phyloP scores from a whole-genome alignment of 2,888 invertebrate species.

The Andrena hattorfiana region DNA sequence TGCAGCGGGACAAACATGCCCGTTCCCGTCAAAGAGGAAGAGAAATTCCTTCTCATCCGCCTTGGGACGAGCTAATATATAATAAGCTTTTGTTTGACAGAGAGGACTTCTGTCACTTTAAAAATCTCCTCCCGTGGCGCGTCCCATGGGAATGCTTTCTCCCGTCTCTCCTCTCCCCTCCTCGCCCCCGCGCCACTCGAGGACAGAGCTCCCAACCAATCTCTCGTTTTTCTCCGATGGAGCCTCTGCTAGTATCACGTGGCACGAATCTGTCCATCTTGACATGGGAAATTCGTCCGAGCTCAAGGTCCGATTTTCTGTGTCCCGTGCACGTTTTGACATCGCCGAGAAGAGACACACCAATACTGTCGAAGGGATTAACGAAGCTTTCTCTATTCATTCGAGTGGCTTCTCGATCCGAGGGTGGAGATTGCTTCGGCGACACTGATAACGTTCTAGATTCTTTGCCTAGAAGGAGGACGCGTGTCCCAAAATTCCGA shows the following conservation, averaged over 20 bases:
- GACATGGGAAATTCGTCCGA: slow-evolving; percentile 66
- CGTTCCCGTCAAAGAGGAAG: background rate
- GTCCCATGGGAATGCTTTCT: slow-evolving; percentile 57
- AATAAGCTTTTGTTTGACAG: slow-evolving; percentile 57
- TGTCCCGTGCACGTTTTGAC: background rate
- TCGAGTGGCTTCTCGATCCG: background rate
- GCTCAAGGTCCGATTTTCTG: slow-evolving; percentile 5
- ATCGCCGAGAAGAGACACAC: background rate
- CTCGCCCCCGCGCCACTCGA: background rate
- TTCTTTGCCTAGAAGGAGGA: background rate
- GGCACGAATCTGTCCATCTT: slow-evolving; percentile 55
- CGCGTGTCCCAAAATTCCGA: slow-evolving; percentile 10
- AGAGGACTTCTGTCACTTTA: slow-evolving; percentile 35
- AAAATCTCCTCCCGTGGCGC: slow-evolving; percentile 33
- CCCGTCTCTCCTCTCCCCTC: background rate
- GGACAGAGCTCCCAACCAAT: background rate
- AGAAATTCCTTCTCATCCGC: slow-evolving; percentile 34
- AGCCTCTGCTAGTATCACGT: slow-evolving; percentile 55
- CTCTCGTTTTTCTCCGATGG: slow-evolving; percentile 53
- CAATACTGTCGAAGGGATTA: background rate
- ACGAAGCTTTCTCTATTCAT: background rate
- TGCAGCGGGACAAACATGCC: background rate
- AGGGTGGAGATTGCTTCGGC: background rate
- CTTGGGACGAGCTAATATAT: slow-evolving; percentile 46
- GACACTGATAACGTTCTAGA: background rate